Evolutionary conservation across 1,140 invertebrate genomes (phyloP), one percentile per base, ranked within the genome.

Genomic region (Trichogramma pretiosum): DNA sequence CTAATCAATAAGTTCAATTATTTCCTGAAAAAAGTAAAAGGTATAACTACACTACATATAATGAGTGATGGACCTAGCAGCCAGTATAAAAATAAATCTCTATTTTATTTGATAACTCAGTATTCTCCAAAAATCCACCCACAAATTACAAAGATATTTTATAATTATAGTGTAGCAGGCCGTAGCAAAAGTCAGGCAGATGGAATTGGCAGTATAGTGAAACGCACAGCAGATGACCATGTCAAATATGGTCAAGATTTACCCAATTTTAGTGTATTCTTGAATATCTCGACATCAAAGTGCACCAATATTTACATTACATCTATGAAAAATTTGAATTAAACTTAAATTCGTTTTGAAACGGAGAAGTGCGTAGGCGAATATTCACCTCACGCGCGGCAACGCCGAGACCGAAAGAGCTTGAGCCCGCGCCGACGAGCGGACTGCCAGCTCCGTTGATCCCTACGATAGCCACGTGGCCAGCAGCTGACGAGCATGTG

Each of bases 1-100:
- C 5, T 49, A 8, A 26, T 24, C 22, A 11, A n/a, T 22, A 42
- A 43, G 30, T 32, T 49, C 8, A 9, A 41, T 22, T 24, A 32
- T 13, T 43, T 35, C 30, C 35, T 49, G 14, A 2, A 16, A 11
- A 26, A 30, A 32, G 24, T 19, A 34, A 3, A 7, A 30, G 38
- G 50, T 22, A 38, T 56, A 40, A 24, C 42, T 38, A 60, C 48
- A 13, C 19, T 63, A 34, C 54, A 62, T 53, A 48, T 61, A 18
- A 57, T 50, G 18, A 58, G 56, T 48, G 58, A 62, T 46, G 53
- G 57, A 35, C 56, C 58, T 18, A 56, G 59, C 46, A 60, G 56
- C 2, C 56, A 64, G 42, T 61, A 63, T 37, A 55, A 53, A 14
- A 63, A 63, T 46, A 36, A 45, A 24, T 61, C 45, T 17, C 57